Evolutionary conservation across 64 coral and sea anemone species (phyloP).

Genomic region (Stichodactyla helianthus): DNA sequence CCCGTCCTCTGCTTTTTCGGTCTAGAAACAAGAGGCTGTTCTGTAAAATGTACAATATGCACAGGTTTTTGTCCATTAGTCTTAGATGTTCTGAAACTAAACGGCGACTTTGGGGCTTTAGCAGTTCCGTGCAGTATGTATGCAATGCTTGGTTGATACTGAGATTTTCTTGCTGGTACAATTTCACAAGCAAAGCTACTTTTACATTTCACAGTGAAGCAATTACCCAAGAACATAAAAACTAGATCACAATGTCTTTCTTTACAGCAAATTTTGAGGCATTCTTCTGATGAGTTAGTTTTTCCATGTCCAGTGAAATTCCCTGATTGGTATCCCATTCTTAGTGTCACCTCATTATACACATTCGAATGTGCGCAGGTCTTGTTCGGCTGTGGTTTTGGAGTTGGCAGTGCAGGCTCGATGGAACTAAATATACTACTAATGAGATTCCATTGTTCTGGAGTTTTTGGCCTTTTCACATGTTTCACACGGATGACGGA

Average conservation of each 20-base stretch:
- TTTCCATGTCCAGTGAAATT: slow-evolving; percentile 64
- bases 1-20: neutral
- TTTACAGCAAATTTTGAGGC: slow-evolving; percentile 59
- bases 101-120: slow-evolving; percentile 28
- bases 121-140: slow-evolving; percentile 34
- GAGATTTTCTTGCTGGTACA: slow-evolving; percentile 52
- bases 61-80: slow-evolving; percentile 34
- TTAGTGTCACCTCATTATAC: slow-evolving; percentile 71
- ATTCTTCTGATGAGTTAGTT: slow-evolving; percentile 49
- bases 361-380: slow-evolving; percentile 65
- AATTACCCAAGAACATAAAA: slow-evolving; percentile 75
- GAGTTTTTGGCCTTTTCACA: neutral
- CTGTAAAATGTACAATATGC: slow-evolving; percentile 67
- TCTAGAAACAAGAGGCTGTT: slow-evolving; percentile 1
- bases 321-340: slow-evolving; percentile 74
- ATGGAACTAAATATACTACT: slow-evolving; percentile 2
- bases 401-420: neutral
- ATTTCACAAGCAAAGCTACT: slow-evolving; percentile 82
- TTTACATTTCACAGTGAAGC: slow-evolving; percentile 72
- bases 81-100: slow-evolving; percentile 18
- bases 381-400: slow-evolving; percentile 10
- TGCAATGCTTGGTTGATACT: slow-evolving; percentile 61
- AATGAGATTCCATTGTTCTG: slow-evolving; percentile 9
- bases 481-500: slow-evolving; percentile 21
- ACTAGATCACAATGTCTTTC: slow-evolving; percentile 64